Percentiles rank a stretch among this genome's conserved stretches.
These are phyloP conservation scores for Apodemus speciosus DNA, from an alignment of 2,113 vertebrate genomes.

Conservation along the genomic window DNA sequence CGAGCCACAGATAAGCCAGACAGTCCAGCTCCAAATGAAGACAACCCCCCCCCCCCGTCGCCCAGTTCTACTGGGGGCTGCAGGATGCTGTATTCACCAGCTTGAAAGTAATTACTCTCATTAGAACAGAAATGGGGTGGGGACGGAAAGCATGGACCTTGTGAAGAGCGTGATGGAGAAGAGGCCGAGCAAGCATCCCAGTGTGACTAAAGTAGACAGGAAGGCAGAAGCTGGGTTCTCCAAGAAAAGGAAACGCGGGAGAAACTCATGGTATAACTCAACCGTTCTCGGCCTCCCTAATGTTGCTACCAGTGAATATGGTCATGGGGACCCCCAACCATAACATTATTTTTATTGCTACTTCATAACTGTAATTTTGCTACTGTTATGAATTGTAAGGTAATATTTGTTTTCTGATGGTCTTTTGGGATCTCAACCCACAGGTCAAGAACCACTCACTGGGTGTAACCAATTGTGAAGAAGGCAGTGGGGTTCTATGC, in stretches of 20 bases:
- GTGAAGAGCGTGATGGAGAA: neutral
- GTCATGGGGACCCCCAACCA: neutral
- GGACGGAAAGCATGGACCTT: neutral
- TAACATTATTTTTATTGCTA: neutral
- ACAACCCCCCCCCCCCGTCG: no score
- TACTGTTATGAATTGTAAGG: neutral
- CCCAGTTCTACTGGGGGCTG: no score
- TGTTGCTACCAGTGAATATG: neutral
- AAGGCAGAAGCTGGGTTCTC: neutral
- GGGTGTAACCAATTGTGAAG: neutral
- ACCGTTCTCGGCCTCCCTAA: neutral
- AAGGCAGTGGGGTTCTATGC: neutral
- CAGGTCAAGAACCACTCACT: neutral
- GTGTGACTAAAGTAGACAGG: neutral
- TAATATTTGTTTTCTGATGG: neutral
- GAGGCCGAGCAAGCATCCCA: neutral
- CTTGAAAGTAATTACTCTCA: neutral
- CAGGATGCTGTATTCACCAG: neutral
- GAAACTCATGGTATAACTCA: neutral
- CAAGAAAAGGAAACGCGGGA: neutral
- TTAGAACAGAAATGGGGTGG: neutral
- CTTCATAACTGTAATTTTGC: neutral
- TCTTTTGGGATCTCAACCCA: neutral
- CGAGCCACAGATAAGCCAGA: neutral
- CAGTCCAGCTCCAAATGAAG: neutral